Conservation (phyloP, 2,888 invertebrate species). For the Aspidiotus rigidus region DNA sequence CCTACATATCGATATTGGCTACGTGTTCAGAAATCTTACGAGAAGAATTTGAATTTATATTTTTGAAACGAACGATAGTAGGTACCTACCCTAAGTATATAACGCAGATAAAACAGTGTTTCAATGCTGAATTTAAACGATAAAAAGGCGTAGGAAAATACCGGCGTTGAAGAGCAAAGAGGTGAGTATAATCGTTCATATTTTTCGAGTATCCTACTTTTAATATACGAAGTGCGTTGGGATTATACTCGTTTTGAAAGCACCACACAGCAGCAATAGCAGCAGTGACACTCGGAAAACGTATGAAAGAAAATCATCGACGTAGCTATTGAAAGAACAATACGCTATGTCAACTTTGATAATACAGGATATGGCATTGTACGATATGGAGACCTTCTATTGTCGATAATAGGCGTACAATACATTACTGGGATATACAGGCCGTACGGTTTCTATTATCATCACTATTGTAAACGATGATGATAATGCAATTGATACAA, state of each 20-base stretch:
- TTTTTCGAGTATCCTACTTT: conserved; percentile 17
- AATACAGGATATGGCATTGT: conserved; percentile 30
- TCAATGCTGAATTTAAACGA: no score
- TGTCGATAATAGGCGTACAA: conserved; percentile 31
- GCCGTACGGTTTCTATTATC: conserved; percentile 30
- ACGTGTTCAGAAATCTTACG: no score
- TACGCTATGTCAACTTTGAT: conserved; percentile 31
- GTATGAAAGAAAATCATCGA: conserved; percentile 28
- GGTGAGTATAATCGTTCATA: no score
- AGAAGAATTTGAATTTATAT: no score
- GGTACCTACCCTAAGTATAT: no score
- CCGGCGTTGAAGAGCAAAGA: no score
- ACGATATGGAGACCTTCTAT: conserved; percentile 27
- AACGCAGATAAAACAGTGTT: no score
- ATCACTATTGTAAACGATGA: conserved; percentile 14
- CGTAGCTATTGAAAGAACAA: conserved; percentile 32
- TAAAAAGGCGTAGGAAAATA: no score
- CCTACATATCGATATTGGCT: no score
- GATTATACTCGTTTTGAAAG: neutral
- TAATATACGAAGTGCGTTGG: conserved; percentile 10
- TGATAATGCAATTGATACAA: conserved; percentile 31
- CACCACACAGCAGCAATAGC: no score
- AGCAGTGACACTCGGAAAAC: conserved; percentile 18
- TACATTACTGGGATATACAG: conserved; percentile 27
- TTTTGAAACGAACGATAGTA: no score